Conservation (phyloP, 2,888 invertebrate genomes). For the Leptinotarsa haldemani region DNA sequence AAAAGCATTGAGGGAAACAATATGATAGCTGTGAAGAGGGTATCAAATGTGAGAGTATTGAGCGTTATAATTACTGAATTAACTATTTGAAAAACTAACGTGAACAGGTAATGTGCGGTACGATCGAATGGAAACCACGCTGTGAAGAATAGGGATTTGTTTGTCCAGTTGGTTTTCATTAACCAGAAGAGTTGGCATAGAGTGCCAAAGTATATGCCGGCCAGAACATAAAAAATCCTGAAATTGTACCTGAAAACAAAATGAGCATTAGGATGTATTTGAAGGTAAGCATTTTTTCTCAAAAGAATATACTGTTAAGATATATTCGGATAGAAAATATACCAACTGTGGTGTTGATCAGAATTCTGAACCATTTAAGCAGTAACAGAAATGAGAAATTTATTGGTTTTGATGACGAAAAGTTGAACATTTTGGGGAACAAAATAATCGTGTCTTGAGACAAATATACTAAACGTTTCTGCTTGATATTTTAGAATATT, state of each 20-base stretch:
- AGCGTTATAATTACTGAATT: neutral
- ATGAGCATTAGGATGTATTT: neutral
- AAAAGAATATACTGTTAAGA: too few relatives aligned
- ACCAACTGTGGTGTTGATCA: too few relatives aligned
- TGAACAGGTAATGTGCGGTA: conserved; percentile 5
- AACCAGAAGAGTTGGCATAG: neutral
- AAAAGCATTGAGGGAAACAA: conserved; percentile 13
- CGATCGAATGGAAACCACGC: conserved; percentile 22
- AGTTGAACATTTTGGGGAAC: too few relatives aligned
- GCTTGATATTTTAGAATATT: too few relatives aligned
- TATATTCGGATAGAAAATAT: too few relatives aligned
- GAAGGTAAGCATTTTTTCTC: too few relatives aligned
- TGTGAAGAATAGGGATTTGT: neutral
- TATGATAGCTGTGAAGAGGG: conserved; percentile 14
- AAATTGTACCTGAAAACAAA: conserved; percentile 17
- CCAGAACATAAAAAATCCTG: conserved; percentile 8
- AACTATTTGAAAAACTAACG: conserved; percentile 11
- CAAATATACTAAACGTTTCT: too few relatives aligned
- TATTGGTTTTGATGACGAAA: too few relatives aligned
- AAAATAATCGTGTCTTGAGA: too few relatives aligned
- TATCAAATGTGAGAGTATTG: conserved; percentile 16
- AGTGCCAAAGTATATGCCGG: neutral
- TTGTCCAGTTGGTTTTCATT: neutral
- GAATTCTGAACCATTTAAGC: too few relatives aligned
- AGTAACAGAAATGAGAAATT: too few relatives aligned